Evolutionary conservation across 2,888 invertebrate genomes (phyloP).

Genomic region (Sycophila texana): DNA sequence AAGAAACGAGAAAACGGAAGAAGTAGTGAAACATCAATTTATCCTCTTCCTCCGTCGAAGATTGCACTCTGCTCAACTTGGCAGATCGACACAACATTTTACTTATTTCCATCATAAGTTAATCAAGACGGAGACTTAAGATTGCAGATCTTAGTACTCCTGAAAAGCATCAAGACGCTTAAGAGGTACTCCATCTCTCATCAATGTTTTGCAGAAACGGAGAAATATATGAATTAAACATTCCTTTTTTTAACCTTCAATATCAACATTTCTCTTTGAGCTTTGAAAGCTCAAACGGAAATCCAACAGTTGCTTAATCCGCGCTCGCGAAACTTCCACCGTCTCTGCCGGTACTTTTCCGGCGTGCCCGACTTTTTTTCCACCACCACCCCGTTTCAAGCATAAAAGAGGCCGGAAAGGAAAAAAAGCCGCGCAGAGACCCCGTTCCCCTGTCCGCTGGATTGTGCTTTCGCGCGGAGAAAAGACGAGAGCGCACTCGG

Average conservation of each 20-base stretch:
- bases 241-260: no score
- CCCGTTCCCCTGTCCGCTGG: background rate
- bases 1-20: background rate
- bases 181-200: no score
- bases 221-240: no score
- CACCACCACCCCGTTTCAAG: background rate
- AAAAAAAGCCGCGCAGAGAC: background rate
- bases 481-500: conserved; percentile 33
- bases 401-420: background rate
- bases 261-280: no score
- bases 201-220: no score
- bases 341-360: conserved; percentile 8
- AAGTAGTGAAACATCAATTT: background rate
- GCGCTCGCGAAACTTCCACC: background rate
- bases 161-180: no score
- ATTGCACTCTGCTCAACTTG: background rate
- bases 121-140: background rate
- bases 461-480: conserved; percentile 5
- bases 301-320: no score
- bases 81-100: background rate
- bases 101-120: background rate
- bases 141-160: no score
- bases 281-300: no score
- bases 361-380: conserved; percentile 26
- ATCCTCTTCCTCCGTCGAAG: background rate